These are phyloP conservation scores for Rhodeus uyekii DNA, from an alignment of 2,797 vertebrate genomes.

Conservation along the genomic window DNA sequence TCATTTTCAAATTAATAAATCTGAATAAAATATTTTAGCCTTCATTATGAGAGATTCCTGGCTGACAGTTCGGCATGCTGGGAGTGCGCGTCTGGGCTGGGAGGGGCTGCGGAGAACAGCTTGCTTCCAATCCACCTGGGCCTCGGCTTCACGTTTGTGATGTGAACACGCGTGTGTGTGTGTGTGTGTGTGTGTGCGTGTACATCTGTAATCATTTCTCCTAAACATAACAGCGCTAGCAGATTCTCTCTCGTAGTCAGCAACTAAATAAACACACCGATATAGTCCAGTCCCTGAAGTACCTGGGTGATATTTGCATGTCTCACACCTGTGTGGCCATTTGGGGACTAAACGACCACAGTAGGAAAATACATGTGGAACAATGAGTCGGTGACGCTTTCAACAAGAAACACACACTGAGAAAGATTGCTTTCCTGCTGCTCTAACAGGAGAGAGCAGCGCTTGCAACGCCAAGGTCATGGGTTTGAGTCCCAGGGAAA, in stretches of 20 bases:
- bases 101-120: constrained; percentile 87
- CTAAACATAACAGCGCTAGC: constrained; percentile 44
- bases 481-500: too few species aligned
- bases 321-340: constrained; percentile 70
- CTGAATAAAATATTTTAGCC: constrained; percentile 99
- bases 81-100: constrained; percentile 67
- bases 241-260: constrained; percentile 46
- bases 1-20: constrained; percentile 99
- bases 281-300: constrained; percentile 43
- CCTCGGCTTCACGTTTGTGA: constrained; percentile 78
- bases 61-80: constrained; percentile 94
- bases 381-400: background rate
- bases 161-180: constrained; percentile 55
- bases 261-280: constrained; percentile 37
- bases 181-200: constrained; percentile 56
- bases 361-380: background rate
- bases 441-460: too few species aligned
- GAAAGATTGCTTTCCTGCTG: too few species aligned
- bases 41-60: constrained; percentile 96
- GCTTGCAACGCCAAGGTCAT: too few species aligned
- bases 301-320: constrained; percentile 35
- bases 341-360: constrained; percentile 59
- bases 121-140: constrained; percentile 97
- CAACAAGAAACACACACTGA: background rate
- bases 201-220: constrained; percentile 51